These are phyloP conservation scores for Strigamia maritima DNA, from an alignment of 2,888 invertebrate species.

Conservation along the genomic window DNA sequence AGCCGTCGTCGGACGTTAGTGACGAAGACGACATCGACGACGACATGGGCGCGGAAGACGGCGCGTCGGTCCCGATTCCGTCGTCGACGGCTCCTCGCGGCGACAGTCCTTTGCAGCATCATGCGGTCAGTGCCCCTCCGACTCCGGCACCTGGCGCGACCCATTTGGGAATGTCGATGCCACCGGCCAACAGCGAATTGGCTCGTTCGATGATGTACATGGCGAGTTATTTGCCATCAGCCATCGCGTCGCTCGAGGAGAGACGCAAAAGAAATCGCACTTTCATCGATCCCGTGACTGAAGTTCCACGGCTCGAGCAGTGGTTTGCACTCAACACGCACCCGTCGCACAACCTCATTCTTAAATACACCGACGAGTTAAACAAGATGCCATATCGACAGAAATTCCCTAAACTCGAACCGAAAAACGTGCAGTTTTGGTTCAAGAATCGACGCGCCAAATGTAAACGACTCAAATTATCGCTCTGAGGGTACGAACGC, in stretches of 20 bases:
- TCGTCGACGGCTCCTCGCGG: conserved; percentile 18
- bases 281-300: conserved; percentile 98
- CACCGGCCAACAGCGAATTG: conserved; percentile 38
- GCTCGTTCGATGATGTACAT: conserved; percentile 71
- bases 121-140: conserved; percentile 28
- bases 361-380: conserved; percentile 95
- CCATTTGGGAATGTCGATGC: conserved; percentile 31
- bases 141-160: conserved; percentile 11
- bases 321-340: conserved; percentile 98
- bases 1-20: conserved; percentile 34
- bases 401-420: conserved; percentile 96
- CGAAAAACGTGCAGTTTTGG: conserved; percentile 99
- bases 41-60: not conserved
- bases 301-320: conserved; percentile 87
- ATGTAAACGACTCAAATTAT: conserved; percentile 87
- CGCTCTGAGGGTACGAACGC: conserved; percentile 39
- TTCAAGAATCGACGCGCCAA: conserved; percentile 98
- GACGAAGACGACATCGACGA: conserved; percentile 42
- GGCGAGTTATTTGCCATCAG: conserved; percentile 75
- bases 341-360: conserved; percentile 94
- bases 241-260: conserved; percentile 64
- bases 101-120: conserved; percentile 14
- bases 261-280: conserved; percentile 92
- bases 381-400: conserved; percentile 96
- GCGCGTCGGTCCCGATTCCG: not conserved